Base-by-base conservation (phyloP, 2,113 vertebrate species). In the Zeus faber region DNA sequence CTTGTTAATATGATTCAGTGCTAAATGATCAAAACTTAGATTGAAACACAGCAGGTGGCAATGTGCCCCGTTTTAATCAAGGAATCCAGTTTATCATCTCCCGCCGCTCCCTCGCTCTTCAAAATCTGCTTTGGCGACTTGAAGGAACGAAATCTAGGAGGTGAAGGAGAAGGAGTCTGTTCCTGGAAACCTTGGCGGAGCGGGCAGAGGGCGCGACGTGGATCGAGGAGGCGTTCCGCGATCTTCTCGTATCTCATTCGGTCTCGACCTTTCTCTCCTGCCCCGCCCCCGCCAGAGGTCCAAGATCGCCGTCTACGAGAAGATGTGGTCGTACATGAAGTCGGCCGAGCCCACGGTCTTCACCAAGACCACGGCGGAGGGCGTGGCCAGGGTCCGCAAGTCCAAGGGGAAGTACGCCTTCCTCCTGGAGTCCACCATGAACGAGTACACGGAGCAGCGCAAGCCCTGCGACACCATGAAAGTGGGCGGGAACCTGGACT, bases 381-480 rank as follows among this genome's bases (percentile, higher is more conserved):
- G 97, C 10, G 97, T 98, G 66, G 93, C 95, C 3, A 93, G 97
- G 24, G 96, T 99, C 50, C 95, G 97, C 65, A 98, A 98, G 75
- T 99, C 97, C 82, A 99, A 99, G 86, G 97, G 97, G 83, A 98
- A 99, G 85, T 98, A 98, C 67, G 97, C 97, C 80, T 99, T 98
- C 79, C 96, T 99, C 65, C 91, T 99, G 91, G 97, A 99, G 89
- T 98, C 97, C 83, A 99, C 96, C 69, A 99, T 98, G 95, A 99
- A 98, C 37, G 97, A 99, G 65, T 99, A 99, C 91, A 99, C 96
- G 70, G 97, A 99, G 87, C 97, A 99, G 68, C 91, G 97, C 75
- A 99, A 99, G 85, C 97, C 97, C 0, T 99, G 97, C 65, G 97
- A 99, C 89, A 99, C 97, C 63, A 99, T 99, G 97, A 99, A 99